These are phyloP conservation scores for Vanessa atalanta DNA, from an alignment of 1,140 invertebrate species.

Conservation along the genomic window DNA sequence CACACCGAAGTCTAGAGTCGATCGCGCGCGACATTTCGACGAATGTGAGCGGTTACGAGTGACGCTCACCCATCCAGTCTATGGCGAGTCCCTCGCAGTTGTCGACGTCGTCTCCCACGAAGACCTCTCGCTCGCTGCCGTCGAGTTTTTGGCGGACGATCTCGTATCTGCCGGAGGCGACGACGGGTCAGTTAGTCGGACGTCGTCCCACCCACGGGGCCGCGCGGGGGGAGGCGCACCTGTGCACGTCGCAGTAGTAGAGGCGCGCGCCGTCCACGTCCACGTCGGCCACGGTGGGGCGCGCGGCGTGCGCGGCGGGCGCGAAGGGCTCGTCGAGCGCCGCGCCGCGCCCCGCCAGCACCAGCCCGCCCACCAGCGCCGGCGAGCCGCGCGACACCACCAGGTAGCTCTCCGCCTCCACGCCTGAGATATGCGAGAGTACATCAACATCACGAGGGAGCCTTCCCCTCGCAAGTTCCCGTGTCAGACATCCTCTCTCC, in stretches of 20 bases:
- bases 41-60: not conserved
- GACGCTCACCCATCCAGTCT: constrained; percentile 85
- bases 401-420: constrained; percentile 57
- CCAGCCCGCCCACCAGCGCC: constrained; percentile 21
- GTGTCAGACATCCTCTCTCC: no score
- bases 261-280: constrained; percentile 84
- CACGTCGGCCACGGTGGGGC: constrained; percentile 86
- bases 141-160: constrained; percentile 91
- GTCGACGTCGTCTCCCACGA: constrained; percentile 84
- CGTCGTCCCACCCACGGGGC: no score
- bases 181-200: not conserved
- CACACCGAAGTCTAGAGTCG: no score
- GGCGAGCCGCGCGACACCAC: constrained; percentile 55
- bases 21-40: not conserved
- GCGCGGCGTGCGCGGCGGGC: constrained; percentile 84
- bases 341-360: constrained; percentile 39
- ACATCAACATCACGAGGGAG: no score
- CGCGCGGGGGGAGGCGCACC: constrained; percentile 44
- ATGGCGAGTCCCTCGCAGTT: constrained; percentile 87
- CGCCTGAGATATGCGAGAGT: constrained; percentile 36
- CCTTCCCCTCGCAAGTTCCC: no score
- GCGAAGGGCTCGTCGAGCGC: constrained; percentile 82
- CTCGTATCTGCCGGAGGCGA: constrained; percentile 60
- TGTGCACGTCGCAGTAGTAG: constrained; percentile 86
- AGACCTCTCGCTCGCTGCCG: constrained; percentile 83